Conservation (phyloP, 2,797 vertebrate species). For the Lutjanus argentimaculatus region DNA sequence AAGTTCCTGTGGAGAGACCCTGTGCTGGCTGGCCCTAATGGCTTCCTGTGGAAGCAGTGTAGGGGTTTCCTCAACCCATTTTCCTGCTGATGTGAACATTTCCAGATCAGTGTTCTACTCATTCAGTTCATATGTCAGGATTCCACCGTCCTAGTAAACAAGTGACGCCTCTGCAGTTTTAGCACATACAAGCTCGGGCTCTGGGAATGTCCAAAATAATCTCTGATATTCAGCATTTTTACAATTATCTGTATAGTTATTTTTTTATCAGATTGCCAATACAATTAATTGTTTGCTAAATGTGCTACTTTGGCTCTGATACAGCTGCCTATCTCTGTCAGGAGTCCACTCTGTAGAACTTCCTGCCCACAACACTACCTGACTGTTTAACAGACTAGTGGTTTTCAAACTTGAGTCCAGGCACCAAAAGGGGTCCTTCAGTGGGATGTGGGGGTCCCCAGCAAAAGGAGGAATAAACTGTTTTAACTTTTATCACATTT, state of each 20-base stretch:
- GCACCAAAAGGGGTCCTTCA: no score
- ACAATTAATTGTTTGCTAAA: neutral
- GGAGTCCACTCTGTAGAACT: no score
- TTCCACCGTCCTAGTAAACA: conserved; percentile 57
- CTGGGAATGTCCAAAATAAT: neutral
- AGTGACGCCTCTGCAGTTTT: conserved; percentile 12
- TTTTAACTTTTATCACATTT: no score
- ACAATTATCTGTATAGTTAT: no score
- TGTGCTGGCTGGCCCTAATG: conserved; percentile 66
- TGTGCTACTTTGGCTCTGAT: neutral
- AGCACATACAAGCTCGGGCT: neutral
- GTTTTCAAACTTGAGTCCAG: no score
- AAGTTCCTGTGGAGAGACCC: conserved; percentile 79
- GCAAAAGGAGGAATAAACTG: no score
- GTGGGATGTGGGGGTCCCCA: no score
- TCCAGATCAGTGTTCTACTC: conserved; percentile 64
- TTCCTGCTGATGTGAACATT: conserved; percentile 83
- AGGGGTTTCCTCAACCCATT: conserved; percentile 79
- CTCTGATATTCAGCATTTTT: no score
- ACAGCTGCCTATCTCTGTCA: no score
- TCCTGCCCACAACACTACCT: no score
- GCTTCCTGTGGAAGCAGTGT: conserved; percentile 83
- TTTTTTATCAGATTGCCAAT: no score
- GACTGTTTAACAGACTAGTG: no score
- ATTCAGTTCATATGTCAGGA: conserved; percentile 51